Base-by-base conservation (phyloP, 1,140 invertebrate genomes). In the Philopotamus ludificatus region DNA sequence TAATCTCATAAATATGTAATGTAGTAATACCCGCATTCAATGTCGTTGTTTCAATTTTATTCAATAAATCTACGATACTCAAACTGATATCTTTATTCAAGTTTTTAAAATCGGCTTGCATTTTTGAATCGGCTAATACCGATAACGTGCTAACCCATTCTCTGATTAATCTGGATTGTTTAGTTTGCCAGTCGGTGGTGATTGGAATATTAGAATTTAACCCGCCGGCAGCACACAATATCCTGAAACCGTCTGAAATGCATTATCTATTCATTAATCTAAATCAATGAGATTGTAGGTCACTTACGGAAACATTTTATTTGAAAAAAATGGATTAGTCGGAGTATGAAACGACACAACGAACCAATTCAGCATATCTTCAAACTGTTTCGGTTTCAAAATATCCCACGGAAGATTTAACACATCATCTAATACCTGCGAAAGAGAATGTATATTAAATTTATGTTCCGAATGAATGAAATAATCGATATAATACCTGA, bases 181-280 rank as follows among this genome's bases (percentile, higher is more conserved):
- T 59, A 7, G 12, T 15, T 58, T 61, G 61, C 64, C 68, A 66
- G 1, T 47, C 54, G 1, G 39, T 1, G 41, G 41, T 57, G 21
- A 18, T 23, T 18, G 58, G 47, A 16, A 47, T 55, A 8, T 41
- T 39, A 0, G 22, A 9, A 15, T 58, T 62, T 3, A 70, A 62
- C 16, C 68, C 68, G n/a, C 64, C 68, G 2, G 45, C 47, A 9
- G 61, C 64, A 41, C 68, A 70, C 9, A 70, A 25, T 25, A 70
- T 28, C 4, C 68, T 69, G 42, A 26, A 12, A 53, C 7, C 18
- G 12, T 12, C 23, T 7, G 39, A 34, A 3, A 3, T 12, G 45
- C 10, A 25, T 34, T 25, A 26, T 61, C 2, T 45, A 44, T 12
- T 18, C 10, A 4, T 18, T 7, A 44, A 57, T 42, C 16, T 18